Conservation (phyloP, 1,140 invertebrate species). For the Caenorhabditis inopinata region DNA sequence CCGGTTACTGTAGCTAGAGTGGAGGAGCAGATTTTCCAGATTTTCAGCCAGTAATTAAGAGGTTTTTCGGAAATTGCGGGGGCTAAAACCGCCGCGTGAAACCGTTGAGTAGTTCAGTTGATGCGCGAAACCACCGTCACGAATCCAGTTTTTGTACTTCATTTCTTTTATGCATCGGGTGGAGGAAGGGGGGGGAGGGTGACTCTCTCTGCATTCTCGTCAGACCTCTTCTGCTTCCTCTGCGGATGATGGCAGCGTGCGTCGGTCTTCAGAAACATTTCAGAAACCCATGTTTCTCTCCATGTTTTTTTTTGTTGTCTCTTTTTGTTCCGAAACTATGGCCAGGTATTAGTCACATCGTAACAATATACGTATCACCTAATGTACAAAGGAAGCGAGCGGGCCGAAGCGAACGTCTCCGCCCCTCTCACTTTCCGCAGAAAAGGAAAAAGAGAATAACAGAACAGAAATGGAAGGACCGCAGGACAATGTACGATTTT, state of each 20-base stretch:
- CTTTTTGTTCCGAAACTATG: background rate
- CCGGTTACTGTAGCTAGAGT: no score
- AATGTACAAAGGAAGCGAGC: background rate
- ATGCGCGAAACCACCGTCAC: constrained; percentile 13
- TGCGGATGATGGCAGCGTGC: no score
- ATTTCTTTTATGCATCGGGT: constrained; percentile 1
- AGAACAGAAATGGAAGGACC: background rate
- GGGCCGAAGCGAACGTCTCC: background rate
- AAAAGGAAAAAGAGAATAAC: background rate
- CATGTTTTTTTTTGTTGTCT: background rate
- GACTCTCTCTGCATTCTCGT: no score
- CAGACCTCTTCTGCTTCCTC: no score
- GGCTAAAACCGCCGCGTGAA: no score
- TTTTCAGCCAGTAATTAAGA: no score
- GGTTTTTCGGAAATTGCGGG: no score
- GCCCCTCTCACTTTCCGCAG: constrained; percentile 14
- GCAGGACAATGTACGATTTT: constrained; percentile 23
- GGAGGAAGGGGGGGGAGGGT: no score
- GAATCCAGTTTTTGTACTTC: constrained; percentile 19
- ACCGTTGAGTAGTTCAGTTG: no score
- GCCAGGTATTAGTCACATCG: constrained; percentile 17
- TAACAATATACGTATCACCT: constrained; percentile 26
- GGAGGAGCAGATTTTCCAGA: no score
- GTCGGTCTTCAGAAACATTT: background rate
- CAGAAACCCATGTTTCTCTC: no score